A percentile compares a stretch with the other conserved stretches of the same genome.
Evolutionary conservation across 2,797 vertebrate species (phyloP).

Genomic region (Typhlichthys eigenmanni): DNA sequence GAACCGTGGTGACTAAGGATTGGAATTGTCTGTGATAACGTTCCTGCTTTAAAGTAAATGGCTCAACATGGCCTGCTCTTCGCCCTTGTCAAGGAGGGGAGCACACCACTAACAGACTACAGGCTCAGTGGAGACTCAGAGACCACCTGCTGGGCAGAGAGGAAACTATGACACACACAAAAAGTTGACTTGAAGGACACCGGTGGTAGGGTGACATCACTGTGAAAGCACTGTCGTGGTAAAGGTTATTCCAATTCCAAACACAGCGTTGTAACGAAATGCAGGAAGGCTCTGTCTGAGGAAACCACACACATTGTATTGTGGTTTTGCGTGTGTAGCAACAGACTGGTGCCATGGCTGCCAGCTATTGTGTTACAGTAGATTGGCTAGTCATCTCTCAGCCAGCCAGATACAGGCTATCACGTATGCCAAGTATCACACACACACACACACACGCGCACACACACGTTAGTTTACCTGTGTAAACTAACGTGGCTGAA

Average conservation of each 20-base stretch:
- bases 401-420: slow-evolving; percentile 10
- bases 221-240: neutral
- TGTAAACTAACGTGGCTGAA: too few species aligned
- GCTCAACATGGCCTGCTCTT: neutral
- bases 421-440: too few species aligned
- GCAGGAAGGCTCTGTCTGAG: neutral
- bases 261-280: neutral
- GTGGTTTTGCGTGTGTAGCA: too few species aligned
- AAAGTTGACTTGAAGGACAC: slow-evolving; percentile 15
- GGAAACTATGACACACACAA: neutral
- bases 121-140: neutral
- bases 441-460: neutral
- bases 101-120: neutral
- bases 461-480: slow-evolving; percentile 14
- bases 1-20: neutral
- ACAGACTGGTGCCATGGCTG: too few species aligned
- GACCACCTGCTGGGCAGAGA: neutral
- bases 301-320: slow-evolving; percentile 1
- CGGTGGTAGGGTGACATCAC: neutral
- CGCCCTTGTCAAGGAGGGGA: neutral
- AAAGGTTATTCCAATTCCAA: slow-evolving; percentile 2
- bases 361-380: too few species aligned
- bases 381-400: neutral
- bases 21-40: neutral
- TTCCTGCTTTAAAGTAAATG: too few species aligned